phyloP scores from a whole-genome alignment of 2,888 invertebrate species.

The Acanthacorydalis orientalis region DNA sequence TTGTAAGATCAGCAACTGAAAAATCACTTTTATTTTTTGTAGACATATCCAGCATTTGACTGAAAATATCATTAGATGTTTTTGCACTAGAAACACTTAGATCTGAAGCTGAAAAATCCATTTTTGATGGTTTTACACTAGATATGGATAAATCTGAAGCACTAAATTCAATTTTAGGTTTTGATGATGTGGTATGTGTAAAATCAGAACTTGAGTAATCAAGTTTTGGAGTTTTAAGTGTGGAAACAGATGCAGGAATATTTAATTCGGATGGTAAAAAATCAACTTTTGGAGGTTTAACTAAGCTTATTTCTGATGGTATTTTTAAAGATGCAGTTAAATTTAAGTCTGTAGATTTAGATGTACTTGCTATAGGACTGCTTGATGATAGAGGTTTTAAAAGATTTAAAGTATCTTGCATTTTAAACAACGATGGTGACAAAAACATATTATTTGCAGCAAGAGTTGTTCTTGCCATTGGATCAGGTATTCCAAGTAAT shows the following conservation, averaged over 20 bases:
- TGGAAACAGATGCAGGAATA: constrained; percentile 13
- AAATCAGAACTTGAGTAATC: constrained; percentile 32
- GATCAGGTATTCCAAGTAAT: constrained; percentile 52
- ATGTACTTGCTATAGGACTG: constrained; percentile 28
- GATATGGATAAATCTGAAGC: constrained; percentile 17
- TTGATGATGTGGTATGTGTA: constrained; percentile 21
- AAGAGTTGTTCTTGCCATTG: constrained; percentile 56
- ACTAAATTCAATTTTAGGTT: constrained; percentile 14
- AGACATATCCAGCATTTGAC: constrained; percentile 35
- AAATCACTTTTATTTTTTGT: constrained; percentile 35
- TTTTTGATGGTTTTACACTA: constrained; percentile 13
- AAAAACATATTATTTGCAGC: constrained; percentile 67
- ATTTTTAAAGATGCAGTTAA: constrained; percentile 11
- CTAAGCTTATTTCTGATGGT: constrained; percentile 5
- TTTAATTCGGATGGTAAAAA: neutral
- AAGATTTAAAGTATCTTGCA: constrained; percentile 39
- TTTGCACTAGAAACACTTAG: constrained; percentile 34
- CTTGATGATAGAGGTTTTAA: constrained; percentile 41
- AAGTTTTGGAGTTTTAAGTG: constrained; percentile 28
- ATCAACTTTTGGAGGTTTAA: constrained; percentile 18
- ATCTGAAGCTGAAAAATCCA: constrained; percentile 24
- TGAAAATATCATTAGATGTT: constrained; percentile 26
- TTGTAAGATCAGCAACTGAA: constrained; percentile 31
- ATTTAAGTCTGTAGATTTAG: constrained; percentile 14
- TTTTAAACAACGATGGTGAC: constrained; percentile 54